Percentiles rank a stretch among this genome's conserved stretches.
Conservation (phyloP, 2,888 invertebrate genomes). For the Atrina japonica region DNA sequence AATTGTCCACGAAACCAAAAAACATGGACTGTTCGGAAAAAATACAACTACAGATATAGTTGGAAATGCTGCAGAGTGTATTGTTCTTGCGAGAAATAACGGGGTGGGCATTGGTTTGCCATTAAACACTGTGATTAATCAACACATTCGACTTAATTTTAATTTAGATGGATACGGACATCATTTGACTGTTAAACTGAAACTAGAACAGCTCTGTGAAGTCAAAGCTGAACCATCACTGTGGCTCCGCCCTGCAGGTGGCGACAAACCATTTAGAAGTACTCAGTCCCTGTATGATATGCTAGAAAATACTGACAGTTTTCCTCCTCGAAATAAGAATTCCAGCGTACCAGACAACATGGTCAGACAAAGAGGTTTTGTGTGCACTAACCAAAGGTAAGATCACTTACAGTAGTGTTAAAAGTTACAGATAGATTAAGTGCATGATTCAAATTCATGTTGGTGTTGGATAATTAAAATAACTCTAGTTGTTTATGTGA, state of each 20-base stretch:
- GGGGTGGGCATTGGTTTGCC: slow-evolving; percentile 62
- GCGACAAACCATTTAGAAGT: slow-evolving; percentile 57
- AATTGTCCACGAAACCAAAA: slow-evolving; percentile 62
- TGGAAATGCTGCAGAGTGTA: slow-evolving; percentile 61
- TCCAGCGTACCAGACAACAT: slow-evolving; percentile 50
- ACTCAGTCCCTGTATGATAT: slow-evolving; percentile 49
- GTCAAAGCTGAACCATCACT: slow-evolving; percentile 58
- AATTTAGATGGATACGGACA: slow-evolving; percentile 60
- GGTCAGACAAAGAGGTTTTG: slow-evolving; percentile 52
- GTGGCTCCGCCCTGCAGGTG: slow-evolving; percentile 58
- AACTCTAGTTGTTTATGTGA: too few relatives aligned
- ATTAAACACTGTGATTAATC: slow-evolving; percentile 50
- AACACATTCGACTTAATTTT: slow-evolving; percentile 60
- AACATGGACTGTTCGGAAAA: slow-evolving; percentile 60
- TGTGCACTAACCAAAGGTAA: slow-evolving; percentile 61
- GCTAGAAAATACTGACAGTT: slow-evolving; percentile 40
- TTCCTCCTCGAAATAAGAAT: slow-evolving; percentile 50
- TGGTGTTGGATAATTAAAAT: too few relatives aligned
- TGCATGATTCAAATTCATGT: too few relatives aligned
- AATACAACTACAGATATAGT: slow-evolving; percentile 59
- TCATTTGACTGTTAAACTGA: slow-evolving; percentile 58
- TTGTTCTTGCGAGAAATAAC: slow-evolving; percentile 61
- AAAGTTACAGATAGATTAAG: too few relatives aligned
- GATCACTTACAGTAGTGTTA: too few relatives aligned
- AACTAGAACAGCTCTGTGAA: slow-evolving; percentile 49